Evolutionary conservation across 2,888 invertebrate genomes (phyloP), one percentile per base, ranked within the genome.

Genomic region (Sesamia inferens): DNA sequence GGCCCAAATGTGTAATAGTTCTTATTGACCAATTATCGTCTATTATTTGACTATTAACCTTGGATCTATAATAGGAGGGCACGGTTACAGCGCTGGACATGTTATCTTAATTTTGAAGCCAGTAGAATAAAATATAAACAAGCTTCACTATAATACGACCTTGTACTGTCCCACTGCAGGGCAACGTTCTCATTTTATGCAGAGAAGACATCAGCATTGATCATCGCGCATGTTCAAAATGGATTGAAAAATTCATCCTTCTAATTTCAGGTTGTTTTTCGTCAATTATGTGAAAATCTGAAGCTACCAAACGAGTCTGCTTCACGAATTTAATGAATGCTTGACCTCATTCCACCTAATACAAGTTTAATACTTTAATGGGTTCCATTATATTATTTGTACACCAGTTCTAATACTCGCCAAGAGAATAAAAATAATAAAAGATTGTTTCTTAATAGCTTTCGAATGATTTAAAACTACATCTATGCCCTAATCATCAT

Each of bases 401-500:
- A 67, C 68, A 68, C 58, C n/a, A 57, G 47, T 77, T 72, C 44
- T 57, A 74, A 65, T 66, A 71, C 77, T 67, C 22, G 11, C 39
- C 39, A 64, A 73, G n/a, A 42, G 54, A 58, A 68, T 55, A 55
- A 22, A 62, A 24, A 55, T 62, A 74, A 71, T 44, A 54, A 68
- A 67, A 14, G 57, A 75, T 75, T 59, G 75, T 81, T 72, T 75
- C 63, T 51, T 65, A 75, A 78, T 71, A 71, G 68, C 72, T 59
- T 61, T 76, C 70, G 73, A 72, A 77, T 74, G 79, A 81, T 76
- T 76, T 77, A 79, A 75, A 79, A 72, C 68, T 68, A 68, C 76
- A 78, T 83, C 73, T 71, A 77, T 61, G 68, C 65, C 69, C 59
- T 82, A 74, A 82, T 74, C 71, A 85, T 76, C 70, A 80, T 81